Percentiles rank a stretch among this genome's conserved stretches.
Conservation (phyloP, 2,888 invertebrate species). For the Chrysolina haemoptera region DNA sequence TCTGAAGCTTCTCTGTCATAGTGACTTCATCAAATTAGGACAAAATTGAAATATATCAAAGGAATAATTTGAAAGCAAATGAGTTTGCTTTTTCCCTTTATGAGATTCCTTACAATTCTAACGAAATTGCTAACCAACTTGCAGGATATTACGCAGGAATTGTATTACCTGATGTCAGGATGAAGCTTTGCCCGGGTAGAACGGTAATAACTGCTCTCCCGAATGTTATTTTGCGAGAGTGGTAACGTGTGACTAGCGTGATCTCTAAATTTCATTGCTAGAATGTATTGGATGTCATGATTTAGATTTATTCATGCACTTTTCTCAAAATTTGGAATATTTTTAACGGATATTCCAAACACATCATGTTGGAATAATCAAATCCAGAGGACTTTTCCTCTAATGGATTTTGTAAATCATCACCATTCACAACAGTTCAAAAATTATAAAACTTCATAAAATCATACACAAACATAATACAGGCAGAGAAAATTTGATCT, state of each 20-base stretch:
- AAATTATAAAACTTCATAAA: no score
- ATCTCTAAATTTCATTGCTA: background rate
- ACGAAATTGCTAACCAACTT: conserved; percentile 18
- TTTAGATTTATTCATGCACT: no score
- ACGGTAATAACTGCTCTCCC: no score
- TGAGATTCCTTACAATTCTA: conserved; percentile 9
- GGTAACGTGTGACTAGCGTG: no score
- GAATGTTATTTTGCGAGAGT: background rate
- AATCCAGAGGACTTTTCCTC: no score
- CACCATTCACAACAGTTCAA: no score
- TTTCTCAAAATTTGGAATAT: no score
- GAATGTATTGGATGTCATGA: background rate
- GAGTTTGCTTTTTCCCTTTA: background rate
- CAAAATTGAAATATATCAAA: conserved; percentile 18
- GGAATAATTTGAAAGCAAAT: conserved; percentile 21
- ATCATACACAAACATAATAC: no score
- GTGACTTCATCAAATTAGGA: conserved; percentile 21
- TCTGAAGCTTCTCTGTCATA: background rate
- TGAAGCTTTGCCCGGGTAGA: background rate
- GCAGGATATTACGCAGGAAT: conserved; percentile 13
- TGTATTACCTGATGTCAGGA: background rate
- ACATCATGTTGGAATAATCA: no score
- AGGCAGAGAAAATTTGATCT: no score
- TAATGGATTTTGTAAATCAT: no score
- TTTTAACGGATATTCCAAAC: no score